Evolutionary conservation across 2,113 vertebrate species (phyloP).

Genomic region (Bambusicola thoracicus): DNA sequence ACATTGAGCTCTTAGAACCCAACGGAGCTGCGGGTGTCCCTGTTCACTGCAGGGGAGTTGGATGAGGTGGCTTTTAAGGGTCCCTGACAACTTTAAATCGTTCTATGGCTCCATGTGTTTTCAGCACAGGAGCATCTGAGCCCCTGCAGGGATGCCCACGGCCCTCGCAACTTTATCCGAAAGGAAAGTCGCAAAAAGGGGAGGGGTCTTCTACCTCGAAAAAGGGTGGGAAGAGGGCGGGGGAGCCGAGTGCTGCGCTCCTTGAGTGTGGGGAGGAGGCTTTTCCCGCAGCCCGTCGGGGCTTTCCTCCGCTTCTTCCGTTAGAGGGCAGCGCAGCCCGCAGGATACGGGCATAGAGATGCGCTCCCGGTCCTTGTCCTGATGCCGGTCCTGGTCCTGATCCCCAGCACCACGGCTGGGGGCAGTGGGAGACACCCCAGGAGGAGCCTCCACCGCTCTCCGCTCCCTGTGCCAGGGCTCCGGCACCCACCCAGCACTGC

Average conservation of each 20-base stretch:
- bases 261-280: not conserved
- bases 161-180: not conserved
- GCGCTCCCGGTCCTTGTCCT: not conserved
- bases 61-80: no score
- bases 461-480: not conserved
- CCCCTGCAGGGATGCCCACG: no score
- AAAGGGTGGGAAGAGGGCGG: not conserved
- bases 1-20: no score
- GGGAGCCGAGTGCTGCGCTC: no score
- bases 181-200: not conserved
- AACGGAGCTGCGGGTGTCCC: no score
- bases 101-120: not conserved
- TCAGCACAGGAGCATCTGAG: not conserved
- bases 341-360: not conserved
- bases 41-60: no score
- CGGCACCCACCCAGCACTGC: not conserved
- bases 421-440: no score
- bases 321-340: slow-evolving; percentile 15
- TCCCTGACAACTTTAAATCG: no score
- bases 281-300: not conserved
- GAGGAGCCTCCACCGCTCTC: not conserved
- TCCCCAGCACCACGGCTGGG: not conserved
- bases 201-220: not conserved
- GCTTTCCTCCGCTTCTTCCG: not conserved
- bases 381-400: not conserved